Base-by-base conservation (phyloP, 2,797 vertebrate species). In the Xyrichtys novacula region DNA sequence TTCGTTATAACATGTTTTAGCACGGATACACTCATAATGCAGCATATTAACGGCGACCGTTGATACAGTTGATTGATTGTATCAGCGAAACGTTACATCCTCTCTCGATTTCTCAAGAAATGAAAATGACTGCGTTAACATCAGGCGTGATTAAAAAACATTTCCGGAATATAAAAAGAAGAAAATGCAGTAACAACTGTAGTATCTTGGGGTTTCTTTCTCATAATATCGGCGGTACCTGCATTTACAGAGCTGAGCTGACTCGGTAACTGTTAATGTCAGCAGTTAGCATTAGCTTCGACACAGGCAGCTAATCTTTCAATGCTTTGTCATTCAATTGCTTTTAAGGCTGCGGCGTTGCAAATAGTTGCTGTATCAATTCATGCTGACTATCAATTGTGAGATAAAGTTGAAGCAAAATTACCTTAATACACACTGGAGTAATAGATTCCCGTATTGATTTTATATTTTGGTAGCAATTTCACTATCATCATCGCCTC, bases 321-420 rank as follows among this genome's bases (percentile, higher is more conserved):
- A 78, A 62, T 80, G 81, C 81, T 90, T 81, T 88, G 87, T 84
- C 88, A 88, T 85, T 88, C 78, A 83, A 25, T 74, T 75, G 55
- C 56, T 74, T 71, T 31, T 44, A 42, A 26, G 59, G n/a, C 20
- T 32, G 14, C 43, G 67, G 26, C 46, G 15, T 32, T 8, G 46
- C 6, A 48, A 34, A 19, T 26, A 53, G 31, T 3, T 22, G 19
- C 17, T 20, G 26, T 48, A 46, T 17, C 23, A 44, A 22, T 55
- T n/a, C 16, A 17, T 34, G 12, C 28, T 4, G 4, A 17, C 56
- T 34, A 11, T 11, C n/a, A 23, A 23, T 46, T 28, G 17, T 39
- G 61, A 38, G 3, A 62, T 38, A 39, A 47, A 1, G 3, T 6
- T 7, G 17, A 43, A 55, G 15, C 1, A 26, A 7, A 38, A 17